Base-by-base conservation (phyloP, 2,113 vertebrate genomes). In the Gymnorhina tibicen region DNA sequence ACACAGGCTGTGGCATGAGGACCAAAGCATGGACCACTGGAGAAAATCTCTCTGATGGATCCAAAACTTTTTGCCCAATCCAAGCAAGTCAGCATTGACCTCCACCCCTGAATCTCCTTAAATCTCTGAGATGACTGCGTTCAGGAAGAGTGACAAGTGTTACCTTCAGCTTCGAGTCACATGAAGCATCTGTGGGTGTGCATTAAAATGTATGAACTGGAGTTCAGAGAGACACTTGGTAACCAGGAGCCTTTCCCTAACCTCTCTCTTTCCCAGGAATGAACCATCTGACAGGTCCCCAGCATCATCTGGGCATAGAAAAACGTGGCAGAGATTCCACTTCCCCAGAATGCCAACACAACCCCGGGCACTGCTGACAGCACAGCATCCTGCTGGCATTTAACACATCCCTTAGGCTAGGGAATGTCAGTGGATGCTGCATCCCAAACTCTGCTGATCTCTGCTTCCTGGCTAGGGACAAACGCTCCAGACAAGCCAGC, bases 161-260 rank as follows among this genome's bases (percentile, higher is more conserved):
- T 86, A 91, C 96, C 92, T 96, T 70, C 73, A 81, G 84, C 89
- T 87, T 49, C 49, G 52, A 90, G 80, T 93, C 95, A 94, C 85
- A 78, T 37, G 83, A 78, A 86, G 56, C 26, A 93, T 39, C 91
- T 88, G 90, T 94, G 88, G 90, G 96, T 58, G 95, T 64, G 76
- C 80, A 96, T 92, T 89, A 95, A 91, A 81, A 94, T 85, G 73
- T 18, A 84, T 91, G 75, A 95, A 90, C 19, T 2, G 23, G 85
- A 93, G 64, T 86, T 95, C 75, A 95, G 78, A 76, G 35, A 77
- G 53, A 73, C 55, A 59, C 55, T 6, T 52, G 42, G 79, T 30
- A 37, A 49, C 7, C 23, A 89, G 70, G 35, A 69, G 46, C 21
- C 62, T 39, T 33, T 50, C 74, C 80, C 62, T 50, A 84, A 76